These are phyloP conservation scores for Steatocranus sp. DNA, from an alignment of 2,797 vertebrate genomes.

Conservation along the genomic window DNA sequence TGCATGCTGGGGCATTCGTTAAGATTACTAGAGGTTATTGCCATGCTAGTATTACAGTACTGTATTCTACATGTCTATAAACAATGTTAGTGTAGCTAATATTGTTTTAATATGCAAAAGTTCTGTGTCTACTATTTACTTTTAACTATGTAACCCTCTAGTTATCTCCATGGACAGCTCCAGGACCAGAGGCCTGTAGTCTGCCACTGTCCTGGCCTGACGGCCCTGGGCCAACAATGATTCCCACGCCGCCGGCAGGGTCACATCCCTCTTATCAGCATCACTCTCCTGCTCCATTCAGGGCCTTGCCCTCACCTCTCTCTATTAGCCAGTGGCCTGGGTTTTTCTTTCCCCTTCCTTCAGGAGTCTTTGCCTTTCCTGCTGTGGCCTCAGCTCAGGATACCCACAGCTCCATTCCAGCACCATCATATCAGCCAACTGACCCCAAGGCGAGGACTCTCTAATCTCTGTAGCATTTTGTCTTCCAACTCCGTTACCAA, in stretches of 20 bases:
- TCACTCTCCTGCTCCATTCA: constrained; percentile 62
- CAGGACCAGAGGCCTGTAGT: constrained; percentile 59
- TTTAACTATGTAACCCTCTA: constrained; percentile 41
- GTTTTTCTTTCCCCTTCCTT: constrained; percentile 36
- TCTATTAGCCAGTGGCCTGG: constrained; percentile 76
- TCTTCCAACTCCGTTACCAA: constrained; percentile 66
- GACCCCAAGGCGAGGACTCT: constrained; percentile 77
- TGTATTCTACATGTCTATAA: background rate
- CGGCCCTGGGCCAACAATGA: constrained; percentile 63
- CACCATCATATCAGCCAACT: constrained; percentile 61
- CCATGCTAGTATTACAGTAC: background rate
- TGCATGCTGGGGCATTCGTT: background rate
- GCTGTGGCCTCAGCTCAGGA: constrained; percentile 61
- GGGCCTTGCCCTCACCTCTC: constrained; percentile 63
- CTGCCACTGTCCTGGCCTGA: constrained; percentile 73
- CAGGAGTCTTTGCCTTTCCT: constrained; percentile 66
- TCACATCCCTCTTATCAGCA: constrained; percentile 46
- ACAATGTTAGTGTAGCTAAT: background rate
- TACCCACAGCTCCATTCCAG: constrained; percentile 43
- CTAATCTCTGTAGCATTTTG: constrained; percentile 64
- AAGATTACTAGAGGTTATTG: background rate
- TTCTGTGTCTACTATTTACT: background rate
- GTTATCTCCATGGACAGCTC: constrained; percentile 72
- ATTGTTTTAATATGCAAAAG: background rate
- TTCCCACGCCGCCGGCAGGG: constrained; percentile 49